A percentile compares a stretch with the other conserved stretches of the same genome.
Conservation (phyloP, 2,797 vertebrate species). For the Craterocephalus amniculus region DNA sequence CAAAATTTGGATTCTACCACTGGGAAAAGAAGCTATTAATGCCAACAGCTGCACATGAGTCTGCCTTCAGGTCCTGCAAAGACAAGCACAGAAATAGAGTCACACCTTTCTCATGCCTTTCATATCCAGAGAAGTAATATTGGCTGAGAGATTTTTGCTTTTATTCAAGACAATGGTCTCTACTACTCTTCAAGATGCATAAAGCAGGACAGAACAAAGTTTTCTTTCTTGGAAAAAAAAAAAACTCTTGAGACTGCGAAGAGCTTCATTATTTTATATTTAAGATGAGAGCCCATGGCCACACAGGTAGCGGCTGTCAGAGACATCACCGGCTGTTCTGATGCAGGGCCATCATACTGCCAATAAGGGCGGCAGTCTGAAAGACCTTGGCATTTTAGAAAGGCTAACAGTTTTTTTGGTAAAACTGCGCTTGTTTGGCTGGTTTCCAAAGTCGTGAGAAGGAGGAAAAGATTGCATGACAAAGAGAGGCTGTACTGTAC, state of each 20-base stretch:
- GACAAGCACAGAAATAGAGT: slow-evolving; percentile 30
- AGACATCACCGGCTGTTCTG: background rate
- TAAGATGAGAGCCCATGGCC: background rate
- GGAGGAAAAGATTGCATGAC: background rate
- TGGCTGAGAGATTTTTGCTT: slow-evolving; percentile 21
- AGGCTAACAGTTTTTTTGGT: background rate
- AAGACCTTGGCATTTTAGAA: background rate
- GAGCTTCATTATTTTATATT: slow-evolving; percentile 20
- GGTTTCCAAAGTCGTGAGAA: background rate
- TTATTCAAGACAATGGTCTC: slow-evolving; percentile 26
- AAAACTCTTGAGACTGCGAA: background rate
- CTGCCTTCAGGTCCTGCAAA: slow-evolving; percentile 40
- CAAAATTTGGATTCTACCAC: slow-evolving; percentile 68
- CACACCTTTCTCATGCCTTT: slow-evolving; percentile 46
- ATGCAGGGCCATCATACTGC: slow-evolving; percentile 2
- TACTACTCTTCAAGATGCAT: slow-evolving; percentile 15
- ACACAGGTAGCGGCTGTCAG: background rate
- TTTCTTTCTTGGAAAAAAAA: slow-evolving; percentile 11
- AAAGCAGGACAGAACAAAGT: slow-evolving; percentile 7
- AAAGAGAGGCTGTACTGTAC: background rate
- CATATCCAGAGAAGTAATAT: slow-evolving; percentile 37
- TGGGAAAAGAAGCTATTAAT: slow-evolving; percentile 67
- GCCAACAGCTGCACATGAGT: slow-evolving; percentile 62
- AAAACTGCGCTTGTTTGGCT: background rate
- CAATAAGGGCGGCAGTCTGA: background rate